Evolutionary conservation across 1,140 invertebrate genomes (phyloP).

Genomic region (Bombus confusus): DNA sequence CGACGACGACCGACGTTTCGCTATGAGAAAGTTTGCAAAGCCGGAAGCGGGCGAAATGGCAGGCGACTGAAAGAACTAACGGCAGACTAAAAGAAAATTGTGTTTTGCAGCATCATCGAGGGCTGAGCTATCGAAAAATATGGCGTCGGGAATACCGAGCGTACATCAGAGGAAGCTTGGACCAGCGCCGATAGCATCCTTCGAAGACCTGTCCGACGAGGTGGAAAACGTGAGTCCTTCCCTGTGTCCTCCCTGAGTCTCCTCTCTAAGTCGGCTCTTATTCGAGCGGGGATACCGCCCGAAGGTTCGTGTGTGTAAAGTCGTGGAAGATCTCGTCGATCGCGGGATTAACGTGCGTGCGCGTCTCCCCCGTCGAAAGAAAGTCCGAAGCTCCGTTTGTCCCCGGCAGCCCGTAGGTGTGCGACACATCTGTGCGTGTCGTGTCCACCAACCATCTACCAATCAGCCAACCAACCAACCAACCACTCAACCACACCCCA

Average conservation of each 20-base stretch:
- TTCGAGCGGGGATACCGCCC: neutral
- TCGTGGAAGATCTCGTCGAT: constrained; percentile 50
- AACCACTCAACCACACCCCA: constrained; percentile 58
- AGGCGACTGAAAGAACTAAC: no score
- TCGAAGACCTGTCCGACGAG: constrained; percentile 94
- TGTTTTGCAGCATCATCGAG: constrained; percentile 58
- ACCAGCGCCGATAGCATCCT: constrained; percentile 95
- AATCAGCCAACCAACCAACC: constrained; percentile 34
- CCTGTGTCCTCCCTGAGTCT: constrained; percentile 50
- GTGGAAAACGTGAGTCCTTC: constrained; percentile 84
- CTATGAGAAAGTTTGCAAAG: neutral
- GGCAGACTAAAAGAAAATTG: neutral
- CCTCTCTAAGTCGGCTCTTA: constrained; percentile 37
- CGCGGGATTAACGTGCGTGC: constrained; percentile 12
- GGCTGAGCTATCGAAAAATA: constrained; percentile 68
- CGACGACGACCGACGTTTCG: neutral
- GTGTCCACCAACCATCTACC: constrained; percentile 36
- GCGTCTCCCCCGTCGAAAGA: constrained; percentile 21
- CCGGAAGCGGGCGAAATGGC: neutral
- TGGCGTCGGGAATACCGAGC: constrained; percentile 80
- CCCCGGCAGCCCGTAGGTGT: constrained; percentile 18
- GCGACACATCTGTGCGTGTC: constrained; percentile 37
- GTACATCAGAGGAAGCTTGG: constrained; percentile 88
- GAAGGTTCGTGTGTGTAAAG: neutral
- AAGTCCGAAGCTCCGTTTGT: constrained; percentile 35